These are phyloP conservation scores for Drosophila malerkotliana DNA, from an alignment of 1,140 invertebrate genomes.

Conservation along the genomic window DNA sequence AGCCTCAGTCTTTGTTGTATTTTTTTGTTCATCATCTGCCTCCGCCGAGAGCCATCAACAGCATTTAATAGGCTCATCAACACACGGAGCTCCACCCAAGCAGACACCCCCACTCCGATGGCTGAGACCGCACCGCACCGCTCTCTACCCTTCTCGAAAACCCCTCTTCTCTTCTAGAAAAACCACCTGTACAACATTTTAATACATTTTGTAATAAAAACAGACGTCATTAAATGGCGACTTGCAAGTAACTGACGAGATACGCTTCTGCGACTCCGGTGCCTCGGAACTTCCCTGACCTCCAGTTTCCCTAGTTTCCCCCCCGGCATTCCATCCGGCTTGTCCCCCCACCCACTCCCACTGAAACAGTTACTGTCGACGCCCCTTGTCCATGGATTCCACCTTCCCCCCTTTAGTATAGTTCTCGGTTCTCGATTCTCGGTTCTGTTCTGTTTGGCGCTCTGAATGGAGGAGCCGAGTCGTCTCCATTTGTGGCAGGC, in stretches of 20 bases:
- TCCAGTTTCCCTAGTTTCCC: background rate
- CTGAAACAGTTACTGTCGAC: constrained; percentile 49
- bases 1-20: constrained; percentile 22
- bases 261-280: constrained; percentile 25
- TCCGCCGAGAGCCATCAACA: constrained; percentile 67
- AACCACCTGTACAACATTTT: constrained; percentile 61
- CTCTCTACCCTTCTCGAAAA: background rate
- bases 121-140: background rate
- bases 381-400: constrained; percentile 31
- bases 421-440: constrained; percentile 20
- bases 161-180: constrained; percentile 2
- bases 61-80: constrained; percentile 78
- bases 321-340: background rate
- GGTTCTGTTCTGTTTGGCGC: constrained; percentile 69
- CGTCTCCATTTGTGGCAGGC: constrained; percentile 66
- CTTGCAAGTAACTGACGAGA: constrained; percentile 33
- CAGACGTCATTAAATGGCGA: constrained; percentile 47
- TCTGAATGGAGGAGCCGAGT: constrained; percentile 56
- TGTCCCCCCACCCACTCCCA: background rate
- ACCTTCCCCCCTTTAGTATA: constrained; percentile 5
- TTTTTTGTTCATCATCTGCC: constrained; percentile 2
- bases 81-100: constrained; percentile 47
- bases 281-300: constrained; percentile 1
- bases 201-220: constrained; percentile 66
- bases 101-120: constrained; percentile 14